Conservation (phyloP, 2,797 vertebrate genomes). For the Oreonectes daqikongensis region DNA sequence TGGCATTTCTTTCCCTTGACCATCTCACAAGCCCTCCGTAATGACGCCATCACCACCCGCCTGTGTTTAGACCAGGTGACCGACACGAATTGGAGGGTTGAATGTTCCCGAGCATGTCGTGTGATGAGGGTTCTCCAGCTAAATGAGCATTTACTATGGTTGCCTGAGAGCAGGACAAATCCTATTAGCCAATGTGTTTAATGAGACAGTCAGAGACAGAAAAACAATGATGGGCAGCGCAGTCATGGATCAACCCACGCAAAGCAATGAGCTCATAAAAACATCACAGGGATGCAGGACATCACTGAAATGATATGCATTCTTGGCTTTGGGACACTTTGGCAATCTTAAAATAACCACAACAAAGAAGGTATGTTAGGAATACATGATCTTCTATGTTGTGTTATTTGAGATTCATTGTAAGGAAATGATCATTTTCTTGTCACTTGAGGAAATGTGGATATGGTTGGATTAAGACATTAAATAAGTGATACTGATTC, state of each 20-base stretch:
- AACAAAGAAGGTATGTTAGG: background rate
- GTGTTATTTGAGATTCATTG: too few species aligned
- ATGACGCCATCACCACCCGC: background rate
- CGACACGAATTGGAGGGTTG: slow-evolving; percentile 61
- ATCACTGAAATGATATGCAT: slow-evolving; percentile 39
- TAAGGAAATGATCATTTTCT: too few species aligned
- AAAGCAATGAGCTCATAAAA: background rate
- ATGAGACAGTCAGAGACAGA: slow-evolving; percentile 48
- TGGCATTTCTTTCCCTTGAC: slow-evolving; percentile 47
- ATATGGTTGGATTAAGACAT: too few species aligned
- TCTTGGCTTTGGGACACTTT: slow-evolving; percentile 36
- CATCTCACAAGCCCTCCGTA: slow-evolving; percentile 11
- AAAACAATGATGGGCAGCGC: slow-evolving; percentile 50
- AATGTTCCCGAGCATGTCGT: slow-evolving; percentile 67
- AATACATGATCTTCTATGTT: background rate
- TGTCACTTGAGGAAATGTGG: too few species aligned
- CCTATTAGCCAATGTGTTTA: slow-evolving; percentile 56
- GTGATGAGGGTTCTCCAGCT: slow-evolving; percentile 63
- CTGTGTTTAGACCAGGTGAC: slow-evolving; percentile 58
- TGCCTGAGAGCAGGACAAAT: slow-evolving; percentile 55
- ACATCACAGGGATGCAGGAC: slow-evolving; percentile 33
- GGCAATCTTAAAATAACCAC: slow-evolving; percentile 24
- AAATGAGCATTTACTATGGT: slow-evolving; percentile 59
- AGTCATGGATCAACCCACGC: slow-evolving; percentile 43
- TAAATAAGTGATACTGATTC: too few species aligned